Base-by-base conservation (phyloP, 2,888 invertebrate genomes). In the Parnassius mnemosyne region DNA sequence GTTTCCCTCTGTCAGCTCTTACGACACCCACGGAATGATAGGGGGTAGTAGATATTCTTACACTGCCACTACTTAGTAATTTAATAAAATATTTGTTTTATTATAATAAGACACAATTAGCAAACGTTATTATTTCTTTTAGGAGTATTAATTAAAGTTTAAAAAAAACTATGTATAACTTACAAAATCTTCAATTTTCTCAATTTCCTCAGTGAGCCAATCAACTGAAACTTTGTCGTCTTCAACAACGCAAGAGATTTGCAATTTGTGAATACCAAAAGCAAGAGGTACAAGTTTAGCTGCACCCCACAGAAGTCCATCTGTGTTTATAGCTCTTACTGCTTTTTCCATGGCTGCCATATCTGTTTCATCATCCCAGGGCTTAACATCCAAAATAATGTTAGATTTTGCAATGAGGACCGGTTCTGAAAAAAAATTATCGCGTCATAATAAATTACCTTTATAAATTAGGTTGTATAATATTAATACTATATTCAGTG, bases 221-320 rank as follows among this genome's bases (percentile, higher is more conserved):
- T 97, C 97, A 56, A 97, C 93, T 47, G 97, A 97, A 20, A 98
- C 96, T 87, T 98, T 97, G n/a, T 98, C 98, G 85, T 98, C 98
- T 92, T 98, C 98, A 47, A 99, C 96, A 53, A 98, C 98, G 84
- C 96, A 96, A 44, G 95, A 95, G 73, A 99, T 98, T 85, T 97
- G 97, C 61, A 99, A 92, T 83, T 99, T 98, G 73, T 96, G 94
- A 73, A 98, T 98, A 61, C 98, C 98, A 88, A 95, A 98, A 7
- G 97, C 98, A 49, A 98, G 92, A 42, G 98, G 97, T 10, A 97
- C 96, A 60, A 98, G 89, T 93, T 97, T 97, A 3, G 96, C 95
- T 61, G 97, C 96, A 71, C 99, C 99, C 99, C 99, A 99, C 5
- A 98, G 82, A 44, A 99, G 94, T 34, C 99, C 99, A 77, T 98